phyloP scores from a whole-genome alignment of 2,113 vertebrate species.

The Marcusenius ussheri region DNA sequence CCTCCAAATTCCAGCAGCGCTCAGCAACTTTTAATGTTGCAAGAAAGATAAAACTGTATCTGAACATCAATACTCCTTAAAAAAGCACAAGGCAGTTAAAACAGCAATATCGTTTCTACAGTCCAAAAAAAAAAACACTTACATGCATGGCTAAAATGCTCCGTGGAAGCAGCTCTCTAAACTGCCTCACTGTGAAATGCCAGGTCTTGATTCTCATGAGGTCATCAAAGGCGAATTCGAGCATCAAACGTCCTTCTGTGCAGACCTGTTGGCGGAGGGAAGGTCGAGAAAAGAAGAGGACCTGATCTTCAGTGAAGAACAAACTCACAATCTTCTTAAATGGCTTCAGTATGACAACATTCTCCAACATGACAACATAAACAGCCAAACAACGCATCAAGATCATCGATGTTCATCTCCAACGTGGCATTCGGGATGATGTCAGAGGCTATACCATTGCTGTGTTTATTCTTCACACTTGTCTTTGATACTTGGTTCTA shows the following conservation, averaged over 20 bases:
- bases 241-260: slow-evolving; percentile 93
- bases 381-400: background rate
- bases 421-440: background rate
- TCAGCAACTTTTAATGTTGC: background rate
- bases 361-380: background rate
- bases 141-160: slow-evolving; percentile 99
- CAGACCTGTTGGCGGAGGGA: slow-evolving; percentile 73
- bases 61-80: background rate
- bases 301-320: background rate
- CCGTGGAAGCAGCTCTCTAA: slow-evolving; percentile 91
- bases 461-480: background rate
- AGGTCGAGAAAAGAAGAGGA: background rate
- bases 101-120: background rate
- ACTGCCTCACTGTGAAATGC: slow-evolving; percentile 99
- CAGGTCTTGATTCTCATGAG: slow-evolving; percentile 99
- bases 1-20: background rate
- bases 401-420: background rate
- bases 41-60: background rate
- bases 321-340: background rate
- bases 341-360: background rate
- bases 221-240: slow-evolving; percentile 98
- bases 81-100: background rate
- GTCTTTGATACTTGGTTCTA: background rate
- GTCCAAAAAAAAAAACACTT: slow-evolving; percentile 53
- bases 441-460: background rate